Conservation (phyloP, 53 echinoderm and acorn worm species). For the Holothuria scabra region DNA sequence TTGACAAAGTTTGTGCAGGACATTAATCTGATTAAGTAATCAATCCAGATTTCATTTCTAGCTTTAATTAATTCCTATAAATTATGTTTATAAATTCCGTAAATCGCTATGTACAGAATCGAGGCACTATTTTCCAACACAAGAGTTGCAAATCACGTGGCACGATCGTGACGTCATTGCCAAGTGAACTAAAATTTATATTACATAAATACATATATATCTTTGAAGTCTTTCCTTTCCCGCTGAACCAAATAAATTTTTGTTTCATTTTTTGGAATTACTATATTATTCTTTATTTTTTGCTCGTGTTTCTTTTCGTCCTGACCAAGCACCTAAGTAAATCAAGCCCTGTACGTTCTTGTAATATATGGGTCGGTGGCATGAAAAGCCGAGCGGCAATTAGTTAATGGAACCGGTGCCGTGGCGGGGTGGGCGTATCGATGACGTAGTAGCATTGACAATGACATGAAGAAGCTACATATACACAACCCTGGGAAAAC, state of each 20-base stretch:
- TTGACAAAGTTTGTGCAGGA: neutral
- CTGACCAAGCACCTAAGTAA: constrained; percentile 1
- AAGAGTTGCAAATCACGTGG: neutral
- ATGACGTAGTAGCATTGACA: constrained; percentile 10
- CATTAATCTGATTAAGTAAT: constrained; percentile 15
- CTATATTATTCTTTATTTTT: neutral
- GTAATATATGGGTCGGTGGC: constrained; percentile 43
- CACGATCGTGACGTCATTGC: constrained; percentile 18
- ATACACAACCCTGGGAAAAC: neutral
- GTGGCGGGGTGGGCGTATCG: constrained; percentile 27
- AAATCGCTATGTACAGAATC: neutral
- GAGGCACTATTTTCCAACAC: no score
- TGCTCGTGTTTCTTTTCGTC: neutral
- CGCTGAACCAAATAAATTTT: constrained; percentile 39
- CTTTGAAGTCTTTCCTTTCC: constrained; percentile 38
- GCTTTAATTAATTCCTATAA: constrained; percentile 34
- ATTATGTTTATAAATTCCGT: constrained; percentile 36
- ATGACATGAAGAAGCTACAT: constrained; percentile 10
- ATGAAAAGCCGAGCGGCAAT: constrained; percentile 32
- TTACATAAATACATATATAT: constrained; percentile 38
- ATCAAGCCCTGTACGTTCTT: constrained; percentile 14
- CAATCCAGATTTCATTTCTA: constrained; percentile 16
- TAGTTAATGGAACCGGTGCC: constrained; percentile 39
- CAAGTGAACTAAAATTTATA: constrained; percentile 19
- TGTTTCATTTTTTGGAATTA: constrained; percentile 25